Evolutionary conservation across 2,888 invertebrate genomes (phyloP).

Genomic region (Tenthredo amoena): DNA sequence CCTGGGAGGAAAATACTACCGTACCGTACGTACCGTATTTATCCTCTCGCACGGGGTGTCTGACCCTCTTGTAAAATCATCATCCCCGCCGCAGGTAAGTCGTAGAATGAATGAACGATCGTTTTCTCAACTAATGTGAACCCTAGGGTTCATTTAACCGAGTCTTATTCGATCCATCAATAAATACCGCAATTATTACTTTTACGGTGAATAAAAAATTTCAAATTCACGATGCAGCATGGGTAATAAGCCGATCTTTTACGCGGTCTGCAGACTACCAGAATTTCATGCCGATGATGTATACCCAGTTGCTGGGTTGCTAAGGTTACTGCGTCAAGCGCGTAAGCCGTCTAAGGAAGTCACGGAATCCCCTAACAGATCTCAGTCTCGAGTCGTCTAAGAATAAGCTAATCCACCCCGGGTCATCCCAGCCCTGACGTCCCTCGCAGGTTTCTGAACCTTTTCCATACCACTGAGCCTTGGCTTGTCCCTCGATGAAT

Average conservation of each 20-base stretch:
- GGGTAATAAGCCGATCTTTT: neutral
- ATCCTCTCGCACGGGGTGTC: neutral
- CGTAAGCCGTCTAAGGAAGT: conserved; percentile 52
- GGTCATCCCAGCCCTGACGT: conserved; percentile 39
- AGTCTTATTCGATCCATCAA: neutral
- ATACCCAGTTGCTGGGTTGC: conserved; percentile 43
- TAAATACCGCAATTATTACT: neutral
- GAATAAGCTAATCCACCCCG: conserved; percentile 52
- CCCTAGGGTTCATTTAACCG: neutral
- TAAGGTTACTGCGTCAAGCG: conserved; percentile 47
- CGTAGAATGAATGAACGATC: neutral
- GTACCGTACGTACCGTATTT: neutral
- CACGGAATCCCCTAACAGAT: conserved; percentile 52
- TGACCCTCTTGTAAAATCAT: conserved; percentile 34
- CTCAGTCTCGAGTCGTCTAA: conserved; percentile 49
- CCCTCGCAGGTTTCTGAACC: conserved; percentile 37
- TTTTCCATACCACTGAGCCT: conserved; percentile 13
- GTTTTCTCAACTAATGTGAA: neutral
- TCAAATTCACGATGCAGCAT: neutral
- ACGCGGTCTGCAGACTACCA: neutral
- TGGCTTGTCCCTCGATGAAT: conserved; percentile 3
- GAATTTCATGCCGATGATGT: neutral
- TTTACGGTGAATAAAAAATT: neutral
- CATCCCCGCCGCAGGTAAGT: neutral
- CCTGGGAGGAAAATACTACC: conserved; percentile 1